Conservation (phyloP, 2,113 vertebrate species). For the Microtus pennsylvanicus region DNA sequence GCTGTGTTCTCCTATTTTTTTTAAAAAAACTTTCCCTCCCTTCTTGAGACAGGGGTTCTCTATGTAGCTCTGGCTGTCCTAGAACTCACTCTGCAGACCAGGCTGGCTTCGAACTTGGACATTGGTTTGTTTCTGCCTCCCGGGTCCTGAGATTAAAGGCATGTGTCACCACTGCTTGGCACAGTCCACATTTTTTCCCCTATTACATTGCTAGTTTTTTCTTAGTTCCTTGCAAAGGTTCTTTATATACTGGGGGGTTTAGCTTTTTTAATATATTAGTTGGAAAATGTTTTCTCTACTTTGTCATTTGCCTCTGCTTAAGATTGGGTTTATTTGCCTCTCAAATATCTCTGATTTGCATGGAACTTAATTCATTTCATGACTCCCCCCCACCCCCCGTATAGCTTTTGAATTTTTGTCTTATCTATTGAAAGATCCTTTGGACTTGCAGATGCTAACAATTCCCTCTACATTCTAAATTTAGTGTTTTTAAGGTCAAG, state of each 20-base stretch:
- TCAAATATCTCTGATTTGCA: conserved; percentile 31
- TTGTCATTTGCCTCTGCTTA: conserved; percentile 15
- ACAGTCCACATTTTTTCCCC: neutral
- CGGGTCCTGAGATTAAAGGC: neutral
- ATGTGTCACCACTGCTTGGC: accelerated
- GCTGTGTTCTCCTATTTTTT: neutral
- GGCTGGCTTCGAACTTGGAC: neutral
- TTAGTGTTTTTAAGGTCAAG: too few relatives aligned
- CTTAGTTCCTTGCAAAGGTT: conserved; percentile 17
- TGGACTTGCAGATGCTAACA: too few relatives aligned
- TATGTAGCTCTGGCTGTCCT: neutral
- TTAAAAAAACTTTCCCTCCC: neutral
- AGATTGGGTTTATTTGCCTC: neutral
- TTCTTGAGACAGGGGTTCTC: neutral
- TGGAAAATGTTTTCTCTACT: conserved; percentile 34
- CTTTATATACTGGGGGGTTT: neutral
- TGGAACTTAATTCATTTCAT: conserved; percentile 1
- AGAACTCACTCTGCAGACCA: neutral
- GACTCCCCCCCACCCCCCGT: accelerated
- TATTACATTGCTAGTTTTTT: neutral
- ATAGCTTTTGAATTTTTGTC: neutral
- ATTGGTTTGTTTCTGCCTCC: neutral
- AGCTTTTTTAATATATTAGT: neutral
- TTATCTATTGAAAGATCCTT: too few relatives aligned
- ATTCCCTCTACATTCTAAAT: too few relatives aligned